Conservation (phyloP, 2,888 invertebrate genomes). For the Octonoba sinensis region DNA sequence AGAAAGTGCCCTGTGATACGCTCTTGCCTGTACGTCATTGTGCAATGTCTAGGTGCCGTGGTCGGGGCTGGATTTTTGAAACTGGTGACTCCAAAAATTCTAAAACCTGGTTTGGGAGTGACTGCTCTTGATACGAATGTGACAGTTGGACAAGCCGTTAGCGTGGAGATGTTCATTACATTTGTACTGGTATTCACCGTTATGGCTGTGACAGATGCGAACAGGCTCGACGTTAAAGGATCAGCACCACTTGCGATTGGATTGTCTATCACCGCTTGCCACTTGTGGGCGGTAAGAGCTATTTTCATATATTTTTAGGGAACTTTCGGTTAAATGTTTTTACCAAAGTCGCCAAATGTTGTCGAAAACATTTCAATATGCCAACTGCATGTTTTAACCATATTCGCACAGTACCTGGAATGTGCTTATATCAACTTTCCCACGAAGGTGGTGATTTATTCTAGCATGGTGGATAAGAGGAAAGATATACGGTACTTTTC, state of each 20-base stretch:
- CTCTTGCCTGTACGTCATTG: slow-evolving; percentile 83
- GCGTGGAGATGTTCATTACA: slow-evolving; percentile 87
- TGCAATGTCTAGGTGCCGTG: slow-evolving; percentile 86
- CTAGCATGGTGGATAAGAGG: too few species aligned
- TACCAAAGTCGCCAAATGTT: too few species aligned
- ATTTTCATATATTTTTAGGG: neutral
- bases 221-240: slow-evolving; percentile 68
- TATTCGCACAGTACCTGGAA: too few species aligned
- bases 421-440: too few species aligned
- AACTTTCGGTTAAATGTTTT: too few species aligned
- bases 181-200: slow-evolving; percentile 89
- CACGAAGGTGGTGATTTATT: too few species aligned
- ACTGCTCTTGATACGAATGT: slow-evolving; percentile 76
- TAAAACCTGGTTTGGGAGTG: slow-evolving; percentile 77
- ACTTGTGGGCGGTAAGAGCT: slow-evolving; percentile 85
- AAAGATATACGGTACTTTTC: too few species aligned
- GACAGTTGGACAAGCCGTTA: slow-evolving; percentile 81
- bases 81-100: slow-evolving; percentile 70
- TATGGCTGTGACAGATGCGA: slow-evolving; percentile 84
- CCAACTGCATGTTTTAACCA: too few species aligned
- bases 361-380: too few species aligned
- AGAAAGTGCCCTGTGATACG: slow-evolving; percentile 83
- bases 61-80: slow-evolving; percentile 65
- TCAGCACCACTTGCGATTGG: slow-evolving; percentile 90
- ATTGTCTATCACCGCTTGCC: slow-evolving; percentile 85